These are phyloP conservation scores for Ascidia mentula DNA, from an alignment of 23 tunicate species.

Conservation along the genomic window DNA sequence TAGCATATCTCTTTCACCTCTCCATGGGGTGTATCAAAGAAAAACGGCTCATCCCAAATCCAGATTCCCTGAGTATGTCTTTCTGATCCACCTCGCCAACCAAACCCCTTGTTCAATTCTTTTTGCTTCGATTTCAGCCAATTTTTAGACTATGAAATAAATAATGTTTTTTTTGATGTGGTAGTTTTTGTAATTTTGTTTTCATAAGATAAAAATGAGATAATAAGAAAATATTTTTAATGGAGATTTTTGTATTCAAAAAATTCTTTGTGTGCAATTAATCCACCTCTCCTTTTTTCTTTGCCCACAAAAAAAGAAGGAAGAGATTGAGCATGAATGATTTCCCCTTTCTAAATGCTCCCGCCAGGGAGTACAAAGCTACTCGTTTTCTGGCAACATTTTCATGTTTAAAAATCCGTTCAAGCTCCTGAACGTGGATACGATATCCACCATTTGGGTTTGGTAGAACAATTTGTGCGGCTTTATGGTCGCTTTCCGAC, in stretches of 20 bases:
- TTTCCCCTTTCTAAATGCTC: constrained; percentile 24
- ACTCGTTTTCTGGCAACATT: constrained; percentile 7
- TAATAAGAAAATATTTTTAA: neutral
- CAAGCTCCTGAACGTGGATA: constrained; percentile 8
- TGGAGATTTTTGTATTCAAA: too few relatives aligned
- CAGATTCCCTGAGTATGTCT: constrained; percentile 18
- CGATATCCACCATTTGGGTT: neutral
- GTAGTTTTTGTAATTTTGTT: too few relatives aligned
- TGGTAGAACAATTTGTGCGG: constrained; percentile 9
- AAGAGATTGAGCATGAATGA: constrained; percentile 19
- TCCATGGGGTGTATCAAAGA: neutral
- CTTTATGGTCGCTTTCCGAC: too few relatives aligned
- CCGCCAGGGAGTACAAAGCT: constrained; percentile 19
- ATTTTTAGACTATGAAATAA: neutral
- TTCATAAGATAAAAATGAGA: too few relatives aligned
- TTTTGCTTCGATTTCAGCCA: constrained; percentile 4
- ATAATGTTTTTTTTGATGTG: neutral
- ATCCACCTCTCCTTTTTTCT: neutral
- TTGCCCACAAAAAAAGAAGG: neutral
- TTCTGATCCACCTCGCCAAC: constrained; percentile 28
- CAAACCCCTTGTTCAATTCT: constrained; percentile 15
- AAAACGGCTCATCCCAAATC: constrained; percentile 27
- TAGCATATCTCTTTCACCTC: neutral
- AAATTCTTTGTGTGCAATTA: neutral
- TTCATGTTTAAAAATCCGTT: neutral